Evolutionary conservation across 2,113 vertebrate species (phyloP).

Genomic region (Pseudorasbora parva): DNA sequence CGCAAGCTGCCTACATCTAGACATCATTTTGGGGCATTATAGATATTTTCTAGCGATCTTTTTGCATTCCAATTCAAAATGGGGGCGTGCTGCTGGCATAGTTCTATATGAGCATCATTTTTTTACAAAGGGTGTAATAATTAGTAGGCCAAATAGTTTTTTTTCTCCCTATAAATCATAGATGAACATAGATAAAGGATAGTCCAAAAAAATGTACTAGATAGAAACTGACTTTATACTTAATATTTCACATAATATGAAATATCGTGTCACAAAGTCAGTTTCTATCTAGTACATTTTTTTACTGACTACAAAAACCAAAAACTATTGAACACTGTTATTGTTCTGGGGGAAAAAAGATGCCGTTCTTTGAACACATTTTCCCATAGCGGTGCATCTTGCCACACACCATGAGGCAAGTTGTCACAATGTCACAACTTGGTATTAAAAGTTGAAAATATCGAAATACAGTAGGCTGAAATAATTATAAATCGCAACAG

Average conservation of each 20-base stretch:
- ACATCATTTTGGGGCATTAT: neutral
- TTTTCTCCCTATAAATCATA: neutral
- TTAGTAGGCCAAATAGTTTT: neutral
- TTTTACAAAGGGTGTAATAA: constrained; percentile 6
- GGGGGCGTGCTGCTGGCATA: constrained; percentile 13
- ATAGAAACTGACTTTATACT: too few species aligned
- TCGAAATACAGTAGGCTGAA: too few species aligned
- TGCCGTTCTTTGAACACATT: neutral
- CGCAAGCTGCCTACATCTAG: neutral
- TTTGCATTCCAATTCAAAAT: neutral
- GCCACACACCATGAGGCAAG: neutral
- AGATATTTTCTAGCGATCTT: neutral
- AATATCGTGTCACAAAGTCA: too few species aligned
- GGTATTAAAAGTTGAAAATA: neutral
- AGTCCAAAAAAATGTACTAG: too few species aligned
- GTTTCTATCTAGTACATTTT: neutral
- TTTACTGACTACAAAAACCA: neutral
- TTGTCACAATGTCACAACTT: neutral
- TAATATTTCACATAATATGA: too few species aligned
- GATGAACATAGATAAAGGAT: neutral
- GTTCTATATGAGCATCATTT: neutral
- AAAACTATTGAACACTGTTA: neutral
- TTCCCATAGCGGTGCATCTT: neutral
- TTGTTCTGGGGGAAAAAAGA: neutral
- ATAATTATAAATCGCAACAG: neutral